Percentiles rank a stretch among this genome's conserved stretches.
phyloP scores from a whole-genome alignment of 2,113 vertebrate genomes.

The Boulengeromyrus knoepffleri region DNA sequence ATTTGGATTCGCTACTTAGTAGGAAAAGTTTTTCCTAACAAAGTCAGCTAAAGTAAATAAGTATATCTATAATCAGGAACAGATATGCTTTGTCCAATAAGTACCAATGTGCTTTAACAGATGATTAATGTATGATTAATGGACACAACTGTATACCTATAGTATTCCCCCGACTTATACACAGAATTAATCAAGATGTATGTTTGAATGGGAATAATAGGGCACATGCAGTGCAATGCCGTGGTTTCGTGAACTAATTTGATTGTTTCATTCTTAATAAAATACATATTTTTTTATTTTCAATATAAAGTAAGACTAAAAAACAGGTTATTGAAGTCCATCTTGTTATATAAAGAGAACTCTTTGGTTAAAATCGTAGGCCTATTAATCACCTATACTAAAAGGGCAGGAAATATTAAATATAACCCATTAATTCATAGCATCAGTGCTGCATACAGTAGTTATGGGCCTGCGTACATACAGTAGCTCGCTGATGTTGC shows the following conservation, averaged over 20 bases:
- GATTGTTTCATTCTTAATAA: background rate
- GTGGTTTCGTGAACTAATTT: background rate
- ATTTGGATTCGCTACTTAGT: background rate
- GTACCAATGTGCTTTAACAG: background rate
- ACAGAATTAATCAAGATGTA: background rate
- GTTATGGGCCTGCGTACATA: background rate
- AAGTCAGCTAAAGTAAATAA: background rate
- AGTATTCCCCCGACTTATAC: background rate
- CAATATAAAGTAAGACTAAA: background rate
- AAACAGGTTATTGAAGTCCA: background rate
- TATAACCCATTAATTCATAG: background rate
- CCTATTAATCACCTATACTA: background rate
- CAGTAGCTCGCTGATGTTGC: background rate
- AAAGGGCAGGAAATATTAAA: background rate
- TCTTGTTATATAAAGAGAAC: background rate
- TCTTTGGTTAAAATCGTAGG: background rate
- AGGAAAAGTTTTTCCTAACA: background rate
- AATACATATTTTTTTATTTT: background rate
- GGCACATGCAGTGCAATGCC: background rate
- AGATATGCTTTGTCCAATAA: background rate
- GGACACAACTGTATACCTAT: background rate
- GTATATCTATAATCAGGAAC: background rate
- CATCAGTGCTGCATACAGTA: background rate
- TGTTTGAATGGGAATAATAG: background rate
- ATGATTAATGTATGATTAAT: background rate